Conservation (phyloP, 1,140 invertebrate genomes). For the Drosophila nikananu region DNA sequence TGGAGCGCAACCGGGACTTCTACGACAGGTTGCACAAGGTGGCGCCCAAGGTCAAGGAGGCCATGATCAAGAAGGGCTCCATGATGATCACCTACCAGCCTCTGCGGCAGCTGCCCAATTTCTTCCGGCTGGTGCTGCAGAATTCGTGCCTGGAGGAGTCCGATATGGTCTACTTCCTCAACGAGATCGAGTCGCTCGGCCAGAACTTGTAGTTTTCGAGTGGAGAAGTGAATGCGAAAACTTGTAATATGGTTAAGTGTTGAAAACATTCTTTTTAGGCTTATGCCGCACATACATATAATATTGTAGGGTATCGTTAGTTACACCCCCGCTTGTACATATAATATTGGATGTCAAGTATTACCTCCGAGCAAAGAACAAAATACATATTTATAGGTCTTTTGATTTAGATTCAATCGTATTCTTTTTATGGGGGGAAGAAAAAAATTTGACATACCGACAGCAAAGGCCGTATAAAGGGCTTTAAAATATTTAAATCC, state of each 20-base stretch:
- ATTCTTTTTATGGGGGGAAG: background rate
- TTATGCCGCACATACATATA: conserved; percentile 41
- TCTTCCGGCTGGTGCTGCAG: conserved; percentile 97
- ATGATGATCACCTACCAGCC: conserved; percentile 99
- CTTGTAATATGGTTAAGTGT: conserved; percentile 46
- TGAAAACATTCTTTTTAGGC: conserved; percentile 69
- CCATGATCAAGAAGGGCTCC: conserved; percentile 96
- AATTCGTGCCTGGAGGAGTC: conserved; percentile 92
- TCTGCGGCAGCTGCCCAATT: conserved; percentile 92
- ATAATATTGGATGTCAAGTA: conserved; percentile 38
- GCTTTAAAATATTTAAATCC: too few relatives aligned
- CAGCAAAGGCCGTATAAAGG: too few relatives aligned
- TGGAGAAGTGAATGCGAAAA: background rate
- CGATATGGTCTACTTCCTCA: conserved; percentile 94
- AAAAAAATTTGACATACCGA: too few relatives aligned
- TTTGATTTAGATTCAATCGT: conserved; percentile 31
- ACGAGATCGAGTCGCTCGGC: conserved; percentile 94
- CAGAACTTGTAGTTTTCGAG: conserved; percentile 87
- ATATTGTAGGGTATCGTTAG: conserved; percentile 31
- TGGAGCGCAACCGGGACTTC: conserved; percentile 88
- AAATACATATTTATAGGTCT: conserved; percentile 42
- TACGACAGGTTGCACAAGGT: conserved; percentile 91
- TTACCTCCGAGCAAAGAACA: conserved; percentile 29
- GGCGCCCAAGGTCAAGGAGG: conserved; percentile 96
- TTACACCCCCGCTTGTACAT: conserved; percentile 25